These are phyloP conservation scores for Xiphorhynchus erythropygius DNA, from an alignment of 2,797 vertebrate genomes.

Conservation along the genomic window DNA sequence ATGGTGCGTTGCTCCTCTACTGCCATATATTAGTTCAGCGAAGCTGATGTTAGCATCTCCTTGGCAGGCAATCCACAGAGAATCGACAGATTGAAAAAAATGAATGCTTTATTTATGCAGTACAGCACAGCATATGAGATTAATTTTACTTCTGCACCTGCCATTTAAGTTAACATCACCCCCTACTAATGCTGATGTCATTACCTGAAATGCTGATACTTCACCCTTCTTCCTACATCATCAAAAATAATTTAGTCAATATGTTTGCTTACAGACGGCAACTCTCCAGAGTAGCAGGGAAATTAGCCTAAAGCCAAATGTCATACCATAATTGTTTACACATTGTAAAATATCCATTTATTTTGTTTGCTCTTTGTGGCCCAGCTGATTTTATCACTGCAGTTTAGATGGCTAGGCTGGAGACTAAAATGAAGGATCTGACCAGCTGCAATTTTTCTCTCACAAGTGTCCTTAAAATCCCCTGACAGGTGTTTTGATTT, in stretches of 20 bases:
- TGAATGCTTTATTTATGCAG: background rate
- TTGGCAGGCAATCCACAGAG: background rate
- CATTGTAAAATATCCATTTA: slow-evolving; percentile 1
- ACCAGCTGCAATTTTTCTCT: background rate
- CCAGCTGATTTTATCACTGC: background rate
- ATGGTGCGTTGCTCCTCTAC: background rate
- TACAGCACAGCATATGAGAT: background rate
- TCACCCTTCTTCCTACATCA: background rate
- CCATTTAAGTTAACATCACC: background rate
- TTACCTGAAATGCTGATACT: background rate
- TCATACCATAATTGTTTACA: background rate
- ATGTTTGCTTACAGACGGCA: background rate
- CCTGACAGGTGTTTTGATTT: background rate
- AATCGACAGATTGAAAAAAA: slow-evolving; percentile 24
- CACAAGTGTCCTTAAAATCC: background rate
- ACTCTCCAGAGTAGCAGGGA: background rate
- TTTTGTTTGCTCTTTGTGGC: background rate
- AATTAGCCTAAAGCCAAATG: slow-evolving; percentile 22
- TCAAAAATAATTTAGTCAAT: background rate
- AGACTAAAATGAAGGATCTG: background rate
- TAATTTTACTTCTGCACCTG: slow-evolving; percentile 16
- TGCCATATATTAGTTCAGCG: background rate
- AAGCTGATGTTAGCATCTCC: slow-evolving; percentile 26
- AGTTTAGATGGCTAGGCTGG: background rate
- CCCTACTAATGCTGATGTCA: background rate